Conservation (phyloP, 2,888 invertebrate species). For the Tolmerus cingulatus region DNA sequence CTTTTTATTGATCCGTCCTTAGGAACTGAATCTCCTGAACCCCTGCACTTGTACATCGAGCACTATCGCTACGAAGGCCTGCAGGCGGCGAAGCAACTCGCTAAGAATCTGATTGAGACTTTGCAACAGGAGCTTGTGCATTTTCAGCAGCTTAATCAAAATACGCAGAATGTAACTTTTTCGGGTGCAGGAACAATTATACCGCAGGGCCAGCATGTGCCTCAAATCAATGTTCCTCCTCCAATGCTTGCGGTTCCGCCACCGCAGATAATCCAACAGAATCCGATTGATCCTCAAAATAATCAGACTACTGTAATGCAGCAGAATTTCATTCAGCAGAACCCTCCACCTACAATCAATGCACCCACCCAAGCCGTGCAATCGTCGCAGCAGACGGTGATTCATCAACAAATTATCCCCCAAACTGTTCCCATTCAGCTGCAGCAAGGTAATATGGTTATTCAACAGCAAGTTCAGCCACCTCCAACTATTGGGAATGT, state of each 20-base stretch:
- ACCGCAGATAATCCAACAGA: constrained; percentile 46
- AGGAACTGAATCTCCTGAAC: constrained; percentile 72
- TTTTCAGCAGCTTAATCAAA: constrained; percentile 52
- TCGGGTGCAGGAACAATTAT: constrained; percentile 23
- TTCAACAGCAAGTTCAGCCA: constrained; percentile 48
- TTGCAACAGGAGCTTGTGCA: constrained; percentile 68
- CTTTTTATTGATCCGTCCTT: constrained; percentile 68
- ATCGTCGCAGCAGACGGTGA: constrained; percentile 49
- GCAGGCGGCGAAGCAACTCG: constrained; percentile 71
- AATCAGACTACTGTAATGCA: constrained; percentile 45
- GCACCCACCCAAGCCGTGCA: constrained; percentile 45
- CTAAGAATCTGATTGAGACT: constrained; percentile 81
- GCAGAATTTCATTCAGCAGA: constrained; percentile 48
- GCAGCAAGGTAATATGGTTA: constrained; percentile 52
- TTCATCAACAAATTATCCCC: constrained; percentile 53
- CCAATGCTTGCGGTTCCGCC: constrained; percentile 49
- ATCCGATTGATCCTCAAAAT: constrained; percentile 38
- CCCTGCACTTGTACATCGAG: constrained; percentile 78
- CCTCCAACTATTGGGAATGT: constrained; percentile 50
- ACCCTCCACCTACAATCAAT: constrained; percentile 44
- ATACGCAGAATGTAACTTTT: constrained; percentile 37
- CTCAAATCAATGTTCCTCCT: constrained; percentile 53
- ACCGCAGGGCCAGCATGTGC: constrained; percentile 47
- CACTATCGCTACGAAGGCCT: constrained; percentile 73
- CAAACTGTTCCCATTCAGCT: constrained; percentile 52